A percentile compares a stretch with the other conserved stretches of the same genome.
These are phyloP conservation scores for Drosophila murphyi DNA, from an alignment of 1,140 invertebrate species.

Conservation along the genomic window DNA sequence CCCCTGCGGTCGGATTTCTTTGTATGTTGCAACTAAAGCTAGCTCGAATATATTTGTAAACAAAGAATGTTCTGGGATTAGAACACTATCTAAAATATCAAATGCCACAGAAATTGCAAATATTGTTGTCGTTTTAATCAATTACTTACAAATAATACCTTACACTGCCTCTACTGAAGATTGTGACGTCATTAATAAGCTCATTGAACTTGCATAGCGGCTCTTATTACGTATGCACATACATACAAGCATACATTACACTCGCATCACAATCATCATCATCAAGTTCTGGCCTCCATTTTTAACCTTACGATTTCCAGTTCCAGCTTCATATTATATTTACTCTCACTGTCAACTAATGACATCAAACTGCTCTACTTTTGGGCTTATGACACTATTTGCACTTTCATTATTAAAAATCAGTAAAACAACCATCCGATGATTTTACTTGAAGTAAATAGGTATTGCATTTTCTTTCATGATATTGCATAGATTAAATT, in stretches of 20 bases:
- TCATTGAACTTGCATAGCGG: constrained; percentile 55
- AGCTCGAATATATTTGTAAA: constrained; percentile 25
- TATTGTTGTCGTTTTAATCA: constrained; percentile 10
- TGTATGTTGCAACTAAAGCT: constrained; percentile 11
- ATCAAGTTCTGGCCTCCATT: constrained; percentile 28
- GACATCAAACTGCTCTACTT: constrained; percentile 20
- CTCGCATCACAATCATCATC: constrained; percentile 11
- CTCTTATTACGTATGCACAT: constrained; percentile 4
- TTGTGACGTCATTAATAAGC: constrained; percentile 47
- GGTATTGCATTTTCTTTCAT: no score
- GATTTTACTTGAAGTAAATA: no score
- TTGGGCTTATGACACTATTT: constrained; percentile 2
- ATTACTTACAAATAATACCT: constrained; percentile 10
- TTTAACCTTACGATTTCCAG: constrained; percentile 22
- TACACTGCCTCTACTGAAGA: constrained; percentile 4
- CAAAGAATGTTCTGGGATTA: constrained; percentile 9
- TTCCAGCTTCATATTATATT: constrained; percentile 16
- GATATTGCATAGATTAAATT: neutral
- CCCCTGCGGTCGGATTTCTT: neutral
- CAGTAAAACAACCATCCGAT: no score
- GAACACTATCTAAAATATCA: constrained; percentile 1
- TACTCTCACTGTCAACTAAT: constrained; percentile 30
- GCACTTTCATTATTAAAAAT: neutral
- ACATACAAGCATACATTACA: neutral
- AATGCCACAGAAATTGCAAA: constrained; percentile 2